A percentile compares a stretch with the other conserved stretches of the same genome.
Evolutionary conservation across 2,797 vertebrate species (phyloP).

Genomic region (Myotis findleyi): DNA sequence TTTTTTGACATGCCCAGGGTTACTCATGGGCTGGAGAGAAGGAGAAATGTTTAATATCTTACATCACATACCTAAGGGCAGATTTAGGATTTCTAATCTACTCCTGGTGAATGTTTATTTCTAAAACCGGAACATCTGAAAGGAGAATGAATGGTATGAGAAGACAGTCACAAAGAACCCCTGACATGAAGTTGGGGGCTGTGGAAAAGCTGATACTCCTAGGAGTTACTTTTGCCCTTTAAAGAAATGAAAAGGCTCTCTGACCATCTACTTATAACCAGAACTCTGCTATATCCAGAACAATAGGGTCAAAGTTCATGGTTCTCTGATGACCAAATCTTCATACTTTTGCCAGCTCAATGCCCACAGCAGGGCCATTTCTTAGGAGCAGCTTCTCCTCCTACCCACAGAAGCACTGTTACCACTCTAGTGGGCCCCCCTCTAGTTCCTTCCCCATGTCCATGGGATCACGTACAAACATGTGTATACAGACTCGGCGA

Average conservation of each 20-base stretch:
- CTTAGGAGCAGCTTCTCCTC: background rate
- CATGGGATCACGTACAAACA: background rate
- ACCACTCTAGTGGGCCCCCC: too few relatives aligned
- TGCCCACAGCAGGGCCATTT: background rate
- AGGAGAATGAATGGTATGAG: background rate
- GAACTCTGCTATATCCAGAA: background rate
- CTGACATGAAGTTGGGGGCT: background rate
- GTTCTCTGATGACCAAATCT: too few relatives aligned
- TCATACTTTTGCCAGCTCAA: background rate
- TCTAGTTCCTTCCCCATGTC: background rate
- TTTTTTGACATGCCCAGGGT: background rate
- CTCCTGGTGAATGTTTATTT: background rate
- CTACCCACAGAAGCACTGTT: background rate
- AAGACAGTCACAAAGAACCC: background rate
- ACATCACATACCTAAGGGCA: background rate
- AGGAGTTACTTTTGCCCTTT: background rate
- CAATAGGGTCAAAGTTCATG: rapidly evolving
- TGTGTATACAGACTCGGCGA: rapidly evolving
- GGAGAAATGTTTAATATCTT: background rate
- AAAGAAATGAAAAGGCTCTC: background rate
- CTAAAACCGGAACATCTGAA: background rate
- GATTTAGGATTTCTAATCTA: background rate
- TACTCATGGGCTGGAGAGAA: background rate
- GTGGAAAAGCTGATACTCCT: rapidly evolving
- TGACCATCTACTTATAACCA: background rate